Conservation (phyloP, 2,113 vertebrate species). For the Lonchura striata region DNA sequence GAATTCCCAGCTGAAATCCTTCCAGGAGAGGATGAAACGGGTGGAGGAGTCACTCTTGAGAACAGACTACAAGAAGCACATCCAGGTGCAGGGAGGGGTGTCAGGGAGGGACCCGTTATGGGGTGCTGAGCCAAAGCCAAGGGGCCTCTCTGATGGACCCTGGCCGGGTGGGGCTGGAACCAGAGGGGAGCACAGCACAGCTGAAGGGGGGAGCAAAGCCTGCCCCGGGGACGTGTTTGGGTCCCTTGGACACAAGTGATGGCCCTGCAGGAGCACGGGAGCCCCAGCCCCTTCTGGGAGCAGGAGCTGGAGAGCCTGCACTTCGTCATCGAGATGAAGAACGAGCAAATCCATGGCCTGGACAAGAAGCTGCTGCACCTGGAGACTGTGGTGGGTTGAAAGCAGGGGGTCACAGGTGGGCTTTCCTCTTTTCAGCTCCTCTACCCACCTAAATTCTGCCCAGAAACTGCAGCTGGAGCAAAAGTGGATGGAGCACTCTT, state of each 20-base stretch:
- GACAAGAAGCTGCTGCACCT: slow-evolving; percentile 83
- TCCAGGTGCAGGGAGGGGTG: neutral
- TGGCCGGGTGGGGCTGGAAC: neutral
- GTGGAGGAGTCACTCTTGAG: slow-evolving; percentile 83
- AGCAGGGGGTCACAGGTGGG: neutral
- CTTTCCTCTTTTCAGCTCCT: neutral
- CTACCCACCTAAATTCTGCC: neutral
- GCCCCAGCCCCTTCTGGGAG: slow-evolving; percentile 92
- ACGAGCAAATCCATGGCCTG: slow-evolving; percentile 80
- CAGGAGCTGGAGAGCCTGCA: slow-evolving; percentile 93
- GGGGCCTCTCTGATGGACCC: neutral
- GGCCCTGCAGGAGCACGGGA: slow-evolving; percentile 81
- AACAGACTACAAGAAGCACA: slow-evolving; percentile 82
- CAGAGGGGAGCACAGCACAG: neutral
- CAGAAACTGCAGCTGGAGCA: neutral
- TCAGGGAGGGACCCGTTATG: neutral
- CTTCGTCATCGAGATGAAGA: slow-evolving; percentile 96
- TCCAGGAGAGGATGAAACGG: slow-evolving; percentile 80
- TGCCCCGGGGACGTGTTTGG: neutral
- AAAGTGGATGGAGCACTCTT: neutral
- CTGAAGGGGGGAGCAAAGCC: neutral
- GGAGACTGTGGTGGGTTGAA: slow-evolving; percentile 78
- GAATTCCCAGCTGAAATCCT: slow-evolving; percentile 78
- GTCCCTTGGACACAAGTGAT: neutral
- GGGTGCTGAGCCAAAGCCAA: neutral